phyloP scores from a whole-genome alignment of 2,888 invertebrate species.

The Tinea semifulvella region DNA sequence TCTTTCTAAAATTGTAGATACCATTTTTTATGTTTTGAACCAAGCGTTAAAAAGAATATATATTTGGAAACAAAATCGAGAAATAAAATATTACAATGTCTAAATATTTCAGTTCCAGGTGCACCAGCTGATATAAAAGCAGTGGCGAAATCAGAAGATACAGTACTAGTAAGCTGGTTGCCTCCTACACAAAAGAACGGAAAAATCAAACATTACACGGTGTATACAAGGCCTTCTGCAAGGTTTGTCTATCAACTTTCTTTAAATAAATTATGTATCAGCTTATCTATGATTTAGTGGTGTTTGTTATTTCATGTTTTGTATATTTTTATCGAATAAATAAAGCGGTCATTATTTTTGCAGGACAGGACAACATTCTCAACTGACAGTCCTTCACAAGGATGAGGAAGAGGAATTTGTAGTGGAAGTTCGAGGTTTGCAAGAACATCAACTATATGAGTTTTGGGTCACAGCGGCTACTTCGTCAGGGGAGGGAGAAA shows the following conservation, averaged over 20 bases:
- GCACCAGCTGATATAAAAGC: slow-evolving; percentile 86
- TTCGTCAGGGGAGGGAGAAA: slow-evolving; percentile 70
- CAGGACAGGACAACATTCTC: slow-evolving; percentile 51
- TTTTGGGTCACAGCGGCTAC: slow-evolving; percentile 90
- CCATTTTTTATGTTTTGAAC: too few relatives aligned
- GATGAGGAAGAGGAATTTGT: slow-evolving; percentile 41
- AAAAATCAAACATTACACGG: slow-evolving; percentile 81
- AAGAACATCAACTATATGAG: slow-evolving; percentile 78
- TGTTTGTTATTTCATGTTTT: too few relatives aligned
- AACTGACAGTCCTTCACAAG: slow-evolving; percentile 34
- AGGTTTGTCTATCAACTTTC: slow-evolving; percentile 30
- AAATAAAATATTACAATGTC: too few relatives aligned
- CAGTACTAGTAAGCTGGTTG: slow-evolving; percentile 86
- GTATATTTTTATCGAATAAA: too few relatives aligned
- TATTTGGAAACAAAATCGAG: too few relatives aligned
- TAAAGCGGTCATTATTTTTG: slow-evolving; percentile 11
- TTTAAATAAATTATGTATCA: too few relatives aligned
- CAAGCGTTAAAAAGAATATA: too few relatives aligned
- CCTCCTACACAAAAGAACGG: slow-evolving; percentile 84
- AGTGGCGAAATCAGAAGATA: slow-evolving; percentile 79
- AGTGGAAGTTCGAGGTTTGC: slow-evolving; percentile 73
- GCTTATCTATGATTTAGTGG: too few relatives aligned
- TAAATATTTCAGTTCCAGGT: slow-evolving; percentile 76
- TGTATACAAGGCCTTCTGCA: slow-evolving; percentile 76
- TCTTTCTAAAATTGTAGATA: too few relatives aligned